Evolutionary conservation across 2,888 invertebrate species (phyloP).

Genomic region (Cryptus armator): DNA sequence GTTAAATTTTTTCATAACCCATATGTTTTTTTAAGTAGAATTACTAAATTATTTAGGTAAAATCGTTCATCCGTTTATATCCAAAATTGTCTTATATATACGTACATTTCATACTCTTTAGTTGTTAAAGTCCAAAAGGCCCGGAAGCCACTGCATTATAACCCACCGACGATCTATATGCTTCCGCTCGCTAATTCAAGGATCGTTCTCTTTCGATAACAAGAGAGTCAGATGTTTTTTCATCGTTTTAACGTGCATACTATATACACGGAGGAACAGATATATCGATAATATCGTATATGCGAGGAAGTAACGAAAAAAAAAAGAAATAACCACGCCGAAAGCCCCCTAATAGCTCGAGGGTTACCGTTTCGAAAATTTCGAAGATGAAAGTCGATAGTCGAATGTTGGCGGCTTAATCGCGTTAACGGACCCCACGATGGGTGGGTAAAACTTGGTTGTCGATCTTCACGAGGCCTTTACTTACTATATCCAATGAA

Average conservation of each 20-base stretch:
- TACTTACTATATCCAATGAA: background rate
- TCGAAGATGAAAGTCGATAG: conserved; percentile 69
- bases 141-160: background rate
- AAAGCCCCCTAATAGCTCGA: conserved; percentile 38
- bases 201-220: conserved; percentile 49
- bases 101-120: too few species aligned
- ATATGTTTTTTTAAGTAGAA: too few species aligned
- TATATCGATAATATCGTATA: conserved; percentile 38
- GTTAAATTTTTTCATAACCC: too few species aligned
- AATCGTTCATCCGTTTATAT: too few species aligned
- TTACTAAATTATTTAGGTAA: too few species aligned
- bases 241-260: conserved; percentile 34
- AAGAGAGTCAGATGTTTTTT: conserved; percentile 47
- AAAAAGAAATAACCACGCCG: conserved; percentile 44
- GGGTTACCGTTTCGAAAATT: conserved; percentile 61
- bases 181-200: conserved; percentile 68
- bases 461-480: conserved; percentile 10
- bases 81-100: too few species aligned
- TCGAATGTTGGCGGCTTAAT: conserved; percentile 62
- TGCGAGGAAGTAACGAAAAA: conserved; percentile 31
- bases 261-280: conserved; percentile 2
- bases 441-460: conserved; percentile 21
- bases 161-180: conserved; percentile 26
- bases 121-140: background rate
- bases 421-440: conserved; percentile 40